These are phyloP conservation scores for Papilio xuthus DNA, from an alignment of 1,140 invertebrate species.

Conservation along the genomic window DNA sequence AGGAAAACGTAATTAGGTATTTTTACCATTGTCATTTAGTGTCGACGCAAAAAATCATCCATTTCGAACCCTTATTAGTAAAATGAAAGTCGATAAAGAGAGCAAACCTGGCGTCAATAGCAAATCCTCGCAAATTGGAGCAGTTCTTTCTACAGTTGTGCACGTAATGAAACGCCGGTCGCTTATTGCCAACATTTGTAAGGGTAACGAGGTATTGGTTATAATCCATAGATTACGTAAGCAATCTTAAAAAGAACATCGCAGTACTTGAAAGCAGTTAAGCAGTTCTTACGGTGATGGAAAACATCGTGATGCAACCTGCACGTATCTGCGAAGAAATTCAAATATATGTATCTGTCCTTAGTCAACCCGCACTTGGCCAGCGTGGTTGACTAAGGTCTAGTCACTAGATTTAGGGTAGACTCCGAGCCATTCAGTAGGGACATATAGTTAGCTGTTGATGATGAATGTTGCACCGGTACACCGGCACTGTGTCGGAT, in stretches of 20 bases:
- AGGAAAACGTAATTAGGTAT: not conserved
- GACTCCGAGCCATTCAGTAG: too few species aligned
- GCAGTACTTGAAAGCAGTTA: not conserved
- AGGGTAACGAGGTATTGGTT: not conserved
- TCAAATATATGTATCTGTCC: too few species aligned
- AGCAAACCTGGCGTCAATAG: conserved; percentile 23
- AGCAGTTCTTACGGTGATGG: not conserved
- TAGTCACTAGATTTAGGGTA: too few species aligned
- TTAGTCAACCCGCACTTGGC: too few species aligned
- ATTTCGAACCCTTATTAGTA: not conserved
- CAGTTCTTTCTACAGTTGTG: conserved; percentile 13
- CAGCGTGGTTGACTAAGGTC: too few species aligned
- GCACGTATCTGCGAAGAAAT: too few species aligned
- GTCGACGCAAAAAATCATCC: not conserved
- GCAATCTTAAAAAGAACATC: not conserved
- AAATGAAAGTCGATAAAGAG: conserved; percentile 23
- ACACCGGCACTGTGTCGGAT: too few species aligned
- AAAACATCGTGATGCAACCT: too few species aligned
- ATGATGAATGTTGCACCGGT: too few species aligned
- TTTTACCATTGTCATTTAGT: not conserved
- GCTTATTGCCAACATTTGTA: conserved; percentile 10
- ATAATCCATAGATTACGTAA: not conserved
- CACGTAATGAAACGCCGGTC: conserved; percentile 4
- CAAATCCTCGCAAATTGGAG: conserved; percentile 17
- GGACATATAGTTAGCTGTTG: too few species aligned